Base-by-base conservation (phyloP, 2,888 invertebrate species). In the Petrophora chlorosata region DNA sequence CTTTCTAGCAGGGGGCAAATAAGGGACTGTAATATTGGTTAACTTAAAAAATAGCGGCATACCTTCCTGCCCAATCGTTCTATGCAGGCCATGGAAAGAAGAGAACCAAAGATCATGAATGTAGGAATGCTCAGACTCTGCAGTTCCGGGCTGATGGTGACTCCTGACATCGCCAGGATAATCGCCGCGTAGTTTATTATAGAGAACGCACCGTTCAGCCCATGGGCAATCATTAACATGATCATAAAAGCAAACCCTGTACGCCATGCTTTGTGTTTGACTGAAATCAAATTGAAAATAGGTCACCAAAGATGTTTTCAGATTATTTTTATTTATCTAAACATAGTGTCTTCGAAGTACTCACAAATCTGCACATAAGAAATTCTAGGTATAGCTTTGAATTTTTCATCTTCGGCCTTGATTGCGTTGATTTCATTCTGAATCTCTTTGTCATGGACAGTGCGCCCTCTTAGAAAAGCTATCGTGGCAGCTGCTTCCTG, bases 311-410 rank as follows among this genome's bases (percentile, higher is more conserved):
- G n/a, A n/a, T n/a, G n/a, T n/a, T n/a, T n/a, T n/a, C n/a, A n/a
- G n/a, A n/a, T n/a, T n/a, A n/a, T n/a, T n/a, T n/a, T n/a, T n/a
- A n/a, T n/a, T n/a, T n/a, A n/a, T n/a, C n/a, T n/a, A n/a, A n/a
- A n/a, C n/a, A n/a, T n/a, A n/a, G n/a, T n/a, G n/a, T n/a, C n/a
- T n/a, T n/a, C n/a, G n/a, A n/a, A 32, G 38, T 58, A 72, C 78
- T 77, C 60, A 84, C 85, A 65, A 39, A 83, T 78, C 5, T 61
- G 69, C 5, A 65, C 14, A 29, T 76, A 70, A 1, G 79, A 73
- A 14, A 82, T 56, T 7, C 67, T 55, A 0, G 82, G 79, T 35
- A 82, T 48, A 0, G 79, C 69, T 53, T 75, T 79, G 53, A 68
- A 80, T 50, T 69, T 67, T 2, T 66, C 65, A 16, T 79, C 76